phyloP scores from a whole-genome alignment of 2,113 vertebrate species.

The Erythrolamprus reginae region DNA sequence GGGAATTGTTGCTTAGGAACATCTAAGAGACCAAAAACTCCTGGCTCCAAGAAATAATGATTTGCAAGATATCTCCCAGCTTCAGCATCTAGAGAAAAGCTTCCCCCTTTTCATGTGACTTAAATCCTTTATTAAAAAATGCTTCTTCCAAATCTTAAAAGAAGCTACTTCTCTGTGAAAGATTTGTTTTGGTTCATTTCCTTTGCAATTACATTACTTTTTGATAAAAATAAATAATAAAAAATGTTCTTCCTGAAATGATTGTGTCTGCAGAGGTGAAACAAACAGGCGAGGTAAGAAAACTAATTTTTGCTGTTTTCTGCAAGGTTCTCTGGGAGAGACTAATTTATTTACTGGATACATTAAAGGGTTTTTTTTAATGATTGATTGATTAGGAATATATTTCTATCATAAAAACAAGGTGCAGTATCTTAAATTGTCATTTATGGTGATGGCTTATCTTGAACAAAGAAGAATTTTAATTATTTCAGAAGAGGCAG shows the following conservation, averaged over 20 bases:
- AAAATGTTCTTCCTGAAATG: conserved; percentile 36
- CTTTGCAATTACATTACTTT: conserved; percentile 47
- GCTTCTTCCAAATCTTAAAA: conserved; percentile 30
- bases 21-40: not conserved
- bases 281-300: conserved; percentile 19
- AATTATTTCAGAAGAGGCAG: not conserved
- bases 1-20: not conserved
- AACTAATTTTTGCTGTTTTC: conserved; percentile 23
- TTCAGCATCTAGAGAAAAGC: conserved; percentile 7
- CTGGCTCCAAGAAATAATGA: not conserved
- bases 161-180: conserved; percentile 31
- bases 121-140: conserved; percentile 39
- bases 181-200: conserved; percentile 53
- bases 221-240: conserved; percentile 54
- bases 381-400: not conserved
- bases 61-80: not conserved
- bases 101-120: conserved; percentile 13
- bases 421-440: not conserved
- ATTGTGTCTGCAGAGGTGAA: conserved; percentile 21
- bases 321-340: conserved; percentile 1
- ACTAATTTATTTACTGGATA: conserved; percentile 16
- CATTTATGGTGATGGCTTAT: not conserved
- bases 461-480: not conserved
- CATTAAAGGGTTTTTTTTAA: not conserved
- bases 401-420: not conserved